Base-by-base conservation (phyloP, 1,140 invertebrate species). In the Drosophila saltans region DNA sequence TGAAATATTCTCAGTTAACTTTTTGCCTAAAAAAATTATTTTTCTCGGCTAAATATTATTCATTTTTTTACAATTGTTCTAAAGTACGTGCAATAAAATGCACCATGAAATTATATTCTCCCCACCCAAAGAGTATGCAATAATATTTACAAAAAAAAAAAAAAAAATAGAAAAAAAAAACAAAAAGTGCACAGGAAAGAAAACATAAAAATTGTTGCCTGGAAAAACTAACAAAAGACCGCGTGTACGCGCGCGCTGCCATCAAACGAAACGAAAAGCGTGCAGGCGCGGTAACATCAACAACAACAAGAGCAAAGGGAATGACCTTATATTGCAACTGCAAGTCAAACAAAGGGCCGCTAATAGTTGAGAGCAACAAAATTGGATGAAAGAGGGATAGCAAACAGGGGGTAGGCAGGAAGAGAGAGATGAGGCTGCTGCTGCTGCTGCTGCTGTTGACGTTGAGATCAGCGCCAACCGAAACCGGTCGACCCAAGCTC, bases 321-420 rank as follows among this genome's bases (percentile, higher is more conserved):
- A 89, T 89, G 84, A 89, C 84, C 84, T 89, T 89, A 89, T 89
- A 89, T 89, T 89, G 84, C 84, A 89, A 83, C 84, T 86, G 83
- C 83, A 86, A 86, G 67, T 78, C 83, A 86, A 86, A 86, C 83
- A 86, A 86, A 86, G 80, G 85, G 80, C 76, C 80, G 83, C 83
- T 88, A 86, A 86, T 86, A 80, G 83, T 52, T 52, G 45, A 52
- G 45, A 52, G 45, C 21, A 52, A 52, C 45, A 9, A 52, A 52
- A 52, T 63, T 56, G 58, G 69, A 74, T 74, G 68, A 66, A 58
- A 45, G 48, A 56, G 64, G 36, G 58, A 41, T 11, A 55, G 43
- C 16, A 24, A 9, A 60, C 16, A 43, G 48, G 43, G 55, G n/a
- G n/a, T 30, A 30, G 28, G 28, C 6, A 43, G 8, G 64, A 21